These are phyloP conservation scores for Aphidius colemani DNA, from an alignment of 2,888 invertebrate genomes.

Conservation along the genomic window DNA sequence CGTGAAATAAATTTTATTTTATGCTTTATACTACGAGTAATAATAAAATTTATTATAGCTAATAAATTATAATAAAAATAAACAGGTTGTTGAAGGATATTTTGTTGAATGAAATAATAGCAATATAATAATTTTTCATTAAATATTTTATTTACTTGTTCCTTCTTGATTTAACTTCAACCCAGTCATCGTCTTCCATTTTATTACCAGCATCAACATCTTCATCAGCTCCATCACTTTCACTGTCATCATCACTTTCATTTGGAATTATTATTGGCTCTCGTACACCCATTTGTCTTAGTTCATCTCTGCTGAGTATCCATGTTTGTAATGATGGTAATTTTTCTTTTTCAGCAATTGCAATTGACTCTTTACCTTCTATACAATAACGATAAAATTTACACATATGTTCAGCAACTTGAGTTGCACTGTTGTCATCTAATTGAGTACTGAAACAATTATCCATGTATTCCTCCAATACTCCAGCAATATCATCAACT, in stretches of 20 bases:
- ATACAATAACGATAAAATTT: constrained; percentile 45
- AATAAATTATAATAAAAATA: not conserved
- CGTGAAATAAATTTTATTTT: constrained; percentile 6
- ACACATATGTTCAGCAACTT: constrained; percentile 51
- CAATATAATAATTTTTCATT: constrained; percentile 8
- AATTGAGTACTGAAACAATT: constrained; percentile 47
- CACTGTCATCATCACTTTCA: constrained; percentile 30
- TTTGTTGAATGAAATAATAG: not conserved
- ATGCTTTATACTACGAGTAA: not conserved
- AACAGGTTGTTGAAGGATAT: too few relatives aligned
- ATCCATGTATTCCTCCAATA: constrained; percentile 53
- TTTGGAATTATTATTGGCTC: not conserved
- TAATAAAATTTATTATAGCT: not conserved
- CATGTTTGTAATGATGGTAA: constrained; percentile 48
- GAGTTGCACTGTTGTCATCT: constrained; percentile 48
- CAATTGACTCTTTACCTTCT: constrained; percentile 38
- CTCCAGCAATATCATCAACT: constrained; percentile 44
- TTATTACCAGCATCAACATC: constrained; percentile 28
- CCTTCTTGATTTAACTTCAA: constrained; percentile 46
- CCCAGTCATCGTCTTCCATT: constrained; percentile 49
- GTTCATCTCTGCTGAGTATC: constrained; percentile 36
- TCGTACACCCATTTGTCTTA: constrained; percentile 18
- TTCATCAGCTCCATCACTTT: constrained; percentile 21
- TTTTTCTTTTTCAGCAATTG: constrained; percentile 43
- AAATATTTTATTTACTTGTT: constrained; percentile 39